Evolutionary conservation across 2,888 invertebrate genomes (phyloP), one percentile per base, ranked within the genome.

Genomic region (Melipona beecheii): DNA sequence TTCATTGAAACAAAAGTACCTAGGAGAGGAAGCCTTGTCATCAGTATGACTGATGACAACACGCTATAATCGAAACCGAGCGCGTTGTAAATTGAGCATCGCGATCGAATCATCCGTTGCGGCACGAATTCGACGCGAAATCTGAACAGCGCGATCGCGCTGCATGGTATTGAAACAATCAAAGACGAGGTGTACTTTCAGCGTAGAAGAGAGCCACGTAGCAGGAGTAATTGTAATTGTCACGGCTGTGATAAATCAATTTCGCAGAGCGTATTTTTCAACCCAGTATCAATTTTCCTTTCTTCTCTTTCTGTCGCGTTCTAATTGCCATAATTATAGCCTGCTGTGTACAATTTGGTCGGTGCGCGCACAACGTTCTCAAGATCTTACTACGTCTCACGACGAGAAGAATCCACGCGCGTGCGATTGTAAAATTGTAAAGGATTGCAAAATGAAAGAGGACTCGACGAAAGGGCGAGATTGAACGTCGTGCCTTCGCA

Each of bases 271-370:
- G 43, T 43, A 43, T 11, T 43, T 9, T 13, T 13, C 43, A 24
- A 19, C 11, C 58, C 43, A 1, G 43, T 43, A 58, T 56, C 19
- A 36, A 71, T 71, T 71, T 71, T 43, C 58, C n/a, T 36, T 43
- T 24, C 24, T 13, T 58, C 24, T 43, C 43, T 43, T 58, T 71
- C 58, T 43, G 71, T 58, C 71, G 58, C 24, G 5, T 56, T 24
- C 36, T n/a, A n/a, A 58, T 71, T 71, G 43, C 71, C 71, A 71
- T 43, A 71, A 56, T 71, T 43, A 27, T 24, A 24, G n/a, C 9
- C 31, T 21, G 13, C n/a, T 1, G 31, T 19, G 21, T 27, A 54
- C 21, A 43, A 43, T 2, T 31, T 27, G 19, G 19, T 15, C 31
- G 24, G 24, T 15, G 58, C 15, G 15, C 24, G 31, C 21, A 43